Evolutionary conservation across 1,140 invertebrate genomes (phyloP).

Genomic region (Archegozetes longisetosus): DNA sequence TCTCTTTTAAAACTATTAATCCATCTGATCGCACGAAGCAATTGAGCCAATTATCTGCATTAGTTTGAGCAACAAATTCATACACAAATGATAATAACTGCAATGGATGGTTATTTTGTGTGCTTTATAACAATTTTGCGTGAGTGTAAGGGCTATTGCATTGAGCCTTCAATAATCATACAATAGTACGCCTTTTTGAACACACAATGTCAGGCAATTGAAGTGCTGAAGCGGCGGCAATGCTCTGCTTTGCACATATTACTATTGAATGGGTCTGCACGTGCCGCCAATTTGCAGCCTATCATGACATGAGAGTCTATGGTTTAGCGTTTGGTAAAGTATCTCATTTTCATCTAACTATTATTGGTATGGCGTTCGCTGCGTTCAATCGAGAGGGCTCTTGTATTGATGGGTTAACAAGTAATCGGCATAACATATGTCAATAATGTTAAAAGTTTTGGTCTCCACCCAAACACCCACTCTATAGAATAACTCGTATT

Average conservation of each 20-base stretch:
- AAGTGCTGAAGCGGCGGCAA: not conserved
- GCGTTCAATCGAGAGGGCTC: not conserved
- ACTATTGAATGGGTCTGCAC: not conserved
- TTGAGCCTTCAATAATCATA: too few species aligned
- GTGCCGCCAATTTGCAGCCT: not conserved
- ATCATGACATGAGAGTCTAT: too few species aligned
- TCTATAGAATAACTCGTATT: not conserved
- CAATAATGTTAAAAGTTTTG: not conserved
- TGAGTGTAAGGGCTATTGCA: too few species aligned
- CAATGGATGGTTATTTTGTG: too few species aligned
- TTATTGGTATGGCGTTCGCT: not conserved
- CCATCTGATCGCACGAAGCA: too few species aligned
- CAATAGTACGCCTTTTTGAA: not conserved
- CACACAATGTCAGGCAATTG: not conserved
- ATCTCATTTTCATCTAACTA: too few species aligned
- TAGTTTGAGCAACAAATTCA: too few species aligned
- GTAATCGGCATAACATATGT: not conserved
- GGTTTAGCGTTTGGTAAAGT: too few species aligned
- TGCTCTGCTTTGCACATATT: not conserved
- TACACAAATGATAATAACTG: too few species aligned
- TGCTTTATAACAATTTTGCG: too few species aligned
- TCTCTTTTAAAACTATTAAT: too few species aligned
- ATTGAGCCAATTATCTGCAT: too few species aligned
- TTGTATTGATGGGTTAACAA: not conserved
- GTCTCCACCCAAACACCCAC: not conserved